Base-by-base conservation (phyloP, 2,888 invertebrate genomes). In the Perizoma flavofasciatum region DNA sequence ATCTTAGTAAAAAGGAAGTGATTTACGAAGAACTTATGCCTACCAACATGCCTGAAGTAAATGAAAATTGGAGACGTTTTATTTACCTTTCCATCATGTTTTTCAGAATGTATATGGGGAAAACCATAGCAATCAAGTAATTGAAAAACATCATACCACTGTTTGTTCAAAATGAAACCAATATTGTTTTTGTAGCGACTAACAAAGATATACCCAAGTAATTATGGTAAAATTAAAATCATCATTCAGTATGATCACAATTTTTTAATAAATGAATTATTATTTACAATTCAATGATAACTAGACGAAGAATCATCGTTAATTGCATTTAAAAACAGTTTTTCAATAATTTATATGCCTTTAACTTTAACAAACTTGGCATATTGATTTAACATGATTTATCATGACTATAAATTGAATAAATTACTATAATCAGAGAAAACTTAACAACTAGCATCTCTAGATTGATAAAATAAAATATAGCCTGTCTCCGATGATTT, bases 401-500 rank as follows among this genome's bases (percentile, higher is more conserved):
- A 82, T 80, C 76, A 79, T 82, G 82, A 82, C 83, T 86, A 85
- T 83, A 83, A 83, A 82, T 83, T 78, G 79, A 85, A 88, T 89
- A 88, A 89, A 85, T 88, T 83, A 86, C 82, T 86, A 88, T 82
- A 80, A 76, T 76, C 78, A 76, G 78, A 80, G 73, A 88, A n/a
- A 86, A 89, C 84, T 89, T 90, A 93, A 85, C 95, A 95, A 91
- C 89, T 92, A 89, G 89, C 91, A 72, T 97, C 97, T 81, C 96
- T 95, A 61, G 98, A 98, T 90, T 98, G 98, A 93, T 99, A 99
- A 93, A 99, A 99, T 78, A 99, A 93, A 85, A 99, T 99, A 92
- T 99, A 99, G 77, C 99, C 99, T 55, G 99, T 99, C 93, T 99
- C 99, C 43, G 99, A 99, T 70, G 98, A 99, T 92, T 99, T 99